Percentiles rank a stretch among this genome's conserved stretches.
Conservation (phyloP, 2,888 invertebrate genomes). For the Rapana venosa region DNA sequence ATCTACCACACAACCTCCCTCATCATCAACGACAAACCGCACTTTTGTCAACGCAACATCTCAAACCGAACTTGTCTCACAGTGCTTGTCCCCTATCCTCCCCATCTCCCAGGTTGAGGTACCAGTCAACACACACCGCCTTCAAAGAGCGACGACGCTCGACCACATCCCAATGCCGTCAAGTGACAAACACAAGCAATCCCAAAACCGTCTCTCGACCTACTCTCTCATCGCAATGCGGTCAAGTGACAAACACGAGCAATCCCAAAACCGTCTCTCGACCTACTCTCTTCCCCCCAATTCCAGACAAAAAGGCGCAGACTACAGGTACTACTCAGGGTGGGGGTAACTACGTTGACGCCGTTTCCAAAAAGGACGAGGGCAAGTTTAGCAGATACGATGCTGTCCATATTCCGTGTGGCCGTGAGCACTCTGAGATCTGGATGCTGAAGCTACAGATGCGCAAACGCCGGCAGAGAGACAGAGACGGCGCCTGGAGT, state of each 20-base stretch:
- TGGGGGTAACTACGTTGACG: background rate
- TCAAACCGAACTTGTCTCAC: background rate
- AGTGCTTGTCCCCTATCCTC: background rate
- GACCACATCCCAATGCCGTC: background rate
- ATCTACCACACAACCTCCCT: background rate
- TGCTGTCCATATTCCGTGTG: background rate
- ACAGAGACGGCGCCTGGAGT: constrained; percentile 13
- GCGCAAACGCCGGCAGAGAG: background rate
- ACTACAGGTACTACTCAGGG: background rate
- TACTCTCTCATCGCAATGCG: background rate
- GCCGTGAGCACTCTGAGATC: background rate
- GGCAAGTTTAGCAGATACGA: background rate
- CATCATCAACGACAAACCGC: background rate
- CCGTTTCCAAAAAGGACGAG: background rate
- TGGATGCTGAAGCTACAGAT: constrained; percentile 4
- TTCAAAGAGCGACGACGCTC: background rate
- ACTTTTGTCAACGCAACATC: too few relatives aligned
- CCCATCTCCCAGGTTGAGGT: background rate
- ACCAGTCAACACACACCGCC: background rate
- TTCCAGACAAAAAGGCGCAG: background rate
- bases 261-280: background rate
- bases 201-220: background rate
- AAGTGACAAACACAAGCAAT: background rate
- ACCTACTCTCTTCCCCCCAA: background rate
- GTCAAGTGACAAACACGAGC: background rate